Conservation (phyloP, 2,797 vertebrate genomes). For the Anas georgica region DNA sequence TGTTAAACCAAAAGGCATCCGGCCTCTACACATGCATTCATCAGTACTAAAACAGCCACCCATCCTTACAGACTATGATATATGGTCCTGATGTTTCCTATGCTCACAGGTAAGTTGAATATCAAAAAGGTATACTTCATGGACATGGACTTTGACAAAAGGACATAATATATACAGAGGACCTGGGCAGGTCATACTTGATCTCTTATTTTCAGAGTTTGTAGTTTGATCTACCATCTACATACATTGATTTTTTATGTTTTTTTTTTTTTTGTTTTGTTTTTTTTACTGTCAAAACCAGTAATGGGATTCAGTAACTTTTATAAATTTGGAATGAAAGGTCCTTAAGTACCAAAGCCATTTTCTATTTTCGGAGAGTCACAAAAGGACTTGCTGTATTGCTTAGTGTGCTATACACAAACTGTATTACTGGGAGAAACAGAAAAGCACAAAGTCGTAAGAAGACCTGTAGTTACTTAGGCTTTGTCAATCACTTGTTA, state of each 20-base stretch:
- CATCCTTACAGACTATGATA: neutral
- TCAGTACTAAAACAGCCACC: neutral
- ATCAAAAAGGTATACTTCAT: neutral
- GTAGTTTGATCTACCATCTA: neutral
- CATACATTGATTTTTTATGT: no score
- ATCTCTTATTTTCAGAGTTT: neutral
- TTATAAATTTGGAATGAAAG: neutral
- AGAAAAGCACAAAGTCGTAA: neutral
- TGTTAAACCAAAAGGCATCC: rapidly evolving
- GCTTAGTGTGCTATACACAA: neutral
- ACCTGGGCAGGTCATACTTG: neutral
- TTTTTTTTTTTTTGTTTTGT: neutral
- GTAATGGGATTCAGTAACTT: neutral
- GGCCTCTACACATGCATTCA: neutral
- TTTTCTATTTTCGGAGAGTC: neutral
- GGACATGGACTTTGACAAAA: neutral
- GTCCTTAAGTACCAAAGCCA: neutral
- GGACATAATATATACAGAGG: neutral
- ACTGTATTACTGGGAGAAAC: rapidly evolving
- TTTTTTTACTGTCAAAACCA: neutral
- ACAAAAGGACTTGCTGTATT: neutral
- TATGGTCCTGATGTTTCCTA: neutral
- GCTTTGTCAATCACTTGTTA: neutral
- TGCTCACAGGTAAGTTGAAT: neutral
- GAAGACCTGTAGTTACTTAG: neutral